Evolutionary conservation across 2,113 vertebrate genomes (phyloP), one percentile per base, ranked within the genome.

Genomic region (Tachycineta bicolor): DNA sequence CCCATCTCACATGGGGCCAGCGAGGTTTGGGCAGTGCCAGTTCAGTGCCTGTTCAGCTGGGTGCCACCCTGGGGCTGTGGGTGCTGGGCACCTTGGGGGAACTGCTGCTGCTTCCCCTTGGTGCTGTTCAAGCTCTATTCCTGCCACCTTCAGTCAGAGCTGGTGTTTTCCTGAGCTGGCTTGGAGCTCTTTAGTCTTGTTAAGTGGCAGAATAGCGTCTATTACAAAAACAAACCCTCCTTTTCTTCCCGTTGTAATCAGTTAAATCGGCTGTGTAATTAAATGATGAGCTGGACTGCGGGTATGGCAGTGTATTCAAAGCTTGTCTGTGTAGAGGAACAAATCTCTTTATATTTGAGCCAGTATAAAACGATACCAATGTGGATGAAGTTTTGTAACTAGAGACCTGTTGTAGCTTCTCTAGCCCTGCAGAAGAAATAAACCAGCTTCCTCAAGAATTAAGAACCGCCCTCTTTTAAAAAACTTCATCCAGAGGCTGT

Each of bases 1-100:
- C 25, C 58, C 0, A 0, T 29, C 8, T 44, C 26, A 0, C 0
- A 0, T 11, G 56, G 39, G 62, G 56, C 34, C 26, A 2, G 0
- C 0, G 4, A 22, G 56, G 73, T 53, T 83, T 47, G 44, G 47
- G 74, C 60, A 26, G 46, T 20, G 47, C 56, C 28, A 6, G 26
- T 11, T 34, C 5, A 12, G 34, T 20, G 47, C 56, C 28, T 7
- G 26, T 11, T 34, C 5, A 12, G 34, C 59, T 37, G 37, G 37
- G 37, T 37, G 37, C 37, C 37, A 10, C 37, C 9, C 3, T 33
- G 25, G 4, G 33, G 43, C 29, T 39, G 43, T 4, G 37, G 26
- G 75, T 5, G 1, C 76, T 14, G 49, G 53, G 67, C 83, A 49
- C 59, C 6, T 28, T 1, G 0, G 60, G 52, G 44, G 14, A 62